phyloP scores from a whole-genome alignment of 2,797 vertebrate species.

The Rallus crepitans region DNA sequence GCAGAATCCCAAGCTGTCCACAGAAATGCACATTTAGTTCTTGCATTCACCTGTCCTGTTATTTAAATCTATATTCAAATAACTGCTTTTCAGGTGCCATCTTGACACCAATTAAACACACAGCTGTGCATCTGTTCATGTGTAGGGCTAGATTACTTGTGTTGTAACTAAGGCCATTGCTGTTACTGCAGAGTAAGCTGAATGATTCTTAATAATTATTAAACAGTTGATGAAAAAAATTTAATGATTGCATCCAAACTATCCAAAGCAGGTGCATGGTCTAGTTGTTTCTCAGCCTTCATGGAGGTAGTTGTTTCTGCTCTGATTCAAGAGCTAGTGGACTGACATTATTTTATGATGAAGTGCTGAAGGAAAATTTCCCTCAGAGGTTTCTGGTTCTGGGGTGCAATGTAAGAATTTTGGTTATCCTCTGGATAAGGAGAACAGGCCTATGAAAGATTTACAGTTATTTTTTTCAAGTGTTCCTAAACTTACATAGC shows the following conservation, averaged over 20 bases:
- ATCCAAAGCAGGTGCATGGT: not conserved
- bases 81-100: constrained; percentile 37
- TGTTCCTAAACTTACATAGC: not conserved
- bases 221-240: not conserved
- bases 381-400: not conserved
- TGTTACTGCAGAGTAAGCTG: not conserved
- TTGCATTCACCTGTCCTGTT: constrained; percentile 36
- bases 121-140: constrained; percentile 36
- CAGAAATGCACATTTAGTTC: not conserved
- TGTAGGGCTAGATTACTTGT: not conserved
- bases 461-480: not conserved
- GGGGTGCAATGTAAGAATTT: not conserved
- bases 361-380: not conserved
- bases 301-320: not conserved
- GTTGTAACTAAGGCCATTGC: not conserved
- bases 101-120: constrained; percentile 54
- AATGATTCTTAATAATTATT: constrained; percentile 46
- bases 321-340: not conserved
- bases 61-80: constrained; percentile 24
- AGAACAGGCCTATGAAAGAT: not conserved
- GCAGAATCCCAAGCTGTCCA: constrained; percentile 35
- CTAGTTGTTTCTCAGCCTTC: not conserved
- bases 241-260: not conserved
- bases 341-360: not conserved
- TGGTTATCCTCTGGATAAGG: not conserved